Conservation (phyloP, 1,140 invertebrate species). For the Bicyclus anynana region DNA sequence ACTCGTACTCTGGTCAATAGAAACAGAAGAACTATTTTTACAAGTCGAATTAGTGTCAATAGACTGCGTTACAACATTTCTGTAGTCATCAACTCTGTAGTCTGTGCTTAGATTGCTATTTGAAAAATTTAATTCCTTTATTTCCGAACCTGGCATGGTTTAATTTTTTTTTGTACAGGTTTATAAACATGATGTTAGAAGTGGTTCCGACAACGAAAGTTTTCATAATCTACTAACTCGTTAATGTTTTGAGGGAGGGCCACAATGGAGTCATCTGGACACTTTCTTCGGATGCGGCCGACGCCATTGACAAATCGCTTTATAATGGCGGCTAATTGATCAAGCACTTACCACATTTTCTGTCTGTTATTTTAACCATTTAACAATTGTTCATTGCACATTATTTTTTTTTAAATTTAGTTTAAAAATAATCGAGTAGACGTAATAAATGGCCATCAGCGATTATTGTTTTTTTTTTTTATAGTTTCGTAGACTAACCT, state of each 20-base stretch:
- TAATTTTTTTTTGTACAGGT: too few species aligned
- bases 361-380: constrained; percentile 3
- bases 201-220: not conserved
- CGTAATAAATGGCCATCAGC: too few species aligned
- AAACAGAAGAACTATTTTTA: too few species aligned
- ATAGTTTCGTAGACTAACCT: too few species aligned
- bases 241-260: constrained; percentile 18
- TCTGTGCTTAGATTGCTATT: too few species aligned
- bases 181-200: not conserved
- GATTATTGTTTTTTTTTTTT: too few species aligned
- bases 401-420: not conserved
- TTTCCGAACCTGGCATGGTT: too few species aligned
- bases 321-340: constrained; percentile 54
- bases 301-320: constrained; percentile 44
- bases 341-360: constrained; percentile 1
- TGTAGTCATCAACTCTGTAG: too few species aligned
- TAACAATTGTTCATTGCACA: not conserved
- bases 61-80: too few species aligned
- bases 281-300: constrained; percentile 27
- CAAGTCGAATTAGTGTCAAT: too few species aligned
- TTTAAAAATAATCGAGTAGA: not conserved
- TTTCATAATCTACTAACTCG: constrained; percentile 2
- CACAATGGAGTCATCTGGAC: constrained; percentile 20
- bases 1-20: too few species aligned
- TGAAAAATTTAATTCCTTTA: too few species aligned